Conservation (phyloP, 2,888 invertebrate species). For the Liodrosophila aerea region DNA sequence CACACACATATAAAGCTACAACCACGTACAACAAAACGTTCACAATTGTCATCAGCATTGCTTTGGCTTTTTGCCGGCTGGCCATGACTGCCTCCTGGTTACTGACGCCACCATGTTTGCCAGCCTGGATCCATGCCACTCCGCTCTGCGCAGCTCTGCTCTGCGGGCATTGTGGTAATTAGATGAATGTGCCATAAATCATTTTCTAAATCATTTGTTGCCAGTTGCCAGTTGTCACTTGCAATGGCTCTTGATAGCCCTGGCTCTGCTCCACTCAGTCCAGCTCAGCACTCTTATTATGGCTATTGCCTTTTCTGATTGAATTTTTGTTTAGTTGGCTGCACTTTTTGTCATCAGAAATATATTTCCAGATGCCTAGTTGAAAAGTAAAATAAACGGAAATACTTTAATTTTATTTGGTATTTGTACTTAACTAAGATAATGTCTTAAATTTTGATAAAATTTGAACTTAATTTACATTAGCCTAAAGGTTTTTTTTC, state of each 20-base stretch:
- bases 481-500: too few species aligned
- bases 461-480: too few species aligned
- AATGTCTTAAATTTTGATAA: too few species aligned
- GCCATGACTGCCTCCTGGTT: conserved; percentile 30
- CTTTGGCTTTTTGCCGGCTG: conserved; percentile 55
- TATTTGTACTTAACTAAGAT: too few species aligned
- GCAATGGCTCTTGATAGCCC: conserved; percentile 26
- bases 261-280: not conserved
- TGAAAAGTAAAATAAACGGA: not conserved
- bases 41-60: conserved; percentile 66
- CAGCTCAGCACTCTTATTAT: not conserved
- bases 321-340: conserved; percentile 18
- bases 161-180: conserved; percentile 68
- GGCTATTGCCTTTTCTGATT: conserved; percentile 22
- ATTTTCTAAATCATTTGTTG: conserved; percentile 74
- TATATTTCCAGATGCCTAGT: too few species aligned
- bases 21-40: conserved; percentile 47
- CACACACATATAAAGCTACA: conserved; percentile 8
- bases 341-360: not conserved
- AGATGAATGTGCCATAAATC: conserved; percentile 75
- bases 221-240: conserved; percentile 44
- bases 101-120: too few species aligned
- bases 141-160: conserved; percentile 13
- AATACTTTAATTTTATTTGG: too few species aligned
- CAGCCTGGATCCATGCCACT: conserved; percentile 15